Base-by-base conservation (phyloP, 2,113 vertebrate species). In the Pipa parva region DNA sequence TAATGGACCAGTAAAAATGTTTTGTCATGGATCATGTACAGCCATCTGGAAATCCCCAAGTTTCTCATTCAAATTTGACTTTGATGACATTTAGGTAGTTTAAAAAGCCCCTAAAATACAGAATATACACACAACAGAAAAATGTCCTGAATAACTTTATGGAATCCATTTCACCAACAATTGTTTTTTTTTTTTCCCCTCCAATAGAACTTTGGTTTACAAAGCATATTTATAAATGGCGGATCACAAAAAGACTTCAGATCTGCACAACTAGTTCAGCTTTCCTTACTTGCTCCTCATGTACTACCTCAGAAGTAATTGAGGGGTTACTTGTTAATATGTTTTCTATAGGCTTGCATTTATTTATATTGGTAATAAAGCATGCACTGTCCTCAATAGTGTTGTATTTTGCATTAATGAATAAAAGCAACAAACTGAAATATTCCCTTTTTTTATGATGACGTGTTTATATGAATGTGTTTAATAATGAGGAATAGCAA, bases 241-340 rank as follows among this genome's bases (percentile, higher is more conserved):
- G 39, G 39, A 17, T n/a, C 17, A 15, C 17, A 15, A 17, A 49
- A 13, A 24, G 21, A 49, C 3, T 49, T 15, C 5, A 24, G 2
- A 22, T 49, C 2, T 21, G 18, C 8, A 22, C 21, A 18, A 22
- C 7, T 6, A 24, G 79, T 79, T 83, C 81, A 74, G 48, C 72
- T 67, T 77, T 74, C 75, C 83, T 26, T 42, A n/a, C 27, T 29
- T 75, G 72, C 79, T 74, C 75, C 82, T 82, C 78, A 65, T 82
- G 81, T 80, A 79, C 87, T 88, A 88, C 88, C 88, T 90, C 86
- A 83, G 79, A 72, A 57, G 42, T 78, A 71, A 80, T 84, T 80
- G 89, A 90, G 89, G 86, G 63, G 79, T 83, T 82, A 77, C 78
- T 75, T 55, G 69, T 83, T 79, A 31, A 80, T 81, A 74, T 37